phyloP scores from a whole-genome alignment of 2,888 invertebrate species.

The Rotaria macrura region DNA sequence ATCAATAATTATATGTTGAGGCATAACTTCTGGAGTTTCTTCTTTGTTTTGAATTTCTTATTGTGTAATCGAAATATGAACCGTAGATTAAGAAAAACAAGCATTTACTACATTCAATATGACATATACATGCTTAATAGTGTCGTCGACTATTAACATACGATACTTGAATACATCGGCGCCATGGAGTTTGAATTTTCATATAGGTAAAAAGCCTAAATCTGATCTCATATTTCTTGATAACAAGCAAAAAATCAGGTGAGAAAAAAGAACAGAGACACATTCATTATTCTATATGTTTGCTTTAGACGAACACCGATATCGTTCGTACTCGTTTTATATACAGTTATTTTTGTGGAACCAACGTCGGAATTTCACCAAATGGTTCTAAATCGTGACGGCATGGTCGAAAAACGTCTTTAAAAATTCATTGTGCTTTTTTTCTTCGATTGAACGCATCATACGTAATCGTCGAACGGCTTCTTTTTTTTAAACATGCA shows the following conservation, averaged over 20 bases:
- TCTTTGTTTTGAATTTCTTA: no score
- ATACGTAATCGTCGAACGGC: background rate
- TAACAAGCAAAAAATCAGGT: background rate
- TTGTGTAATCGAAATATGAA: no score
- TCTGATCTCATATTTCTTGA: background rate
- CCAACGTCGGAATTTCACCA: background rate
- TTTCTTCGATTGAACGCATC: slow-evolving; percentile 2
- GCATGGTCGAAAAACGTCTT: slow-evolving; percentile 12
- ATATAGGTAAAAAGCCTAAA: no score
- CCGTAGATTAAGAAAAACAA: no score
- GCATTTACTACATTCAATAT: no score
- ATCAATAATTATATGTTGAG: no score
- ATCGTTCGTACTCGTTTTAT: slow-evolving; percentile 2
- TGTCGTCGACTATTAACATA: no score
- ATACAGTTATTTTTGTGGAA: background rate
- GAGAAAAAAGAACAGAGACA: background rate
- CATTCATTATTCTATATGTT: background rate
- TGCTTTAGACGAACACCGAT: background rate
- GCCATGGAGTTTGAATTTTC: no score
- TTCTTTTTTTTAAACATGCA: slow-evolving; percentile 7
- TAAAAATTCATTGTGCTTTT: background rate
- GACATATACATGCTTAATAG: no score
- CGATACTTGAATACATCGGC: no score
- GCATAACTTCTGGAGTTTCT: no score
- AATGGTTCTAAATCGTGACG: slow-evolving; percentile 11